These are phyloP conservation scores for Synanthedon formicaeformis DNA, from an alignment of 2,888 invertebrate species.

Conservation along the genomic window DNA sequence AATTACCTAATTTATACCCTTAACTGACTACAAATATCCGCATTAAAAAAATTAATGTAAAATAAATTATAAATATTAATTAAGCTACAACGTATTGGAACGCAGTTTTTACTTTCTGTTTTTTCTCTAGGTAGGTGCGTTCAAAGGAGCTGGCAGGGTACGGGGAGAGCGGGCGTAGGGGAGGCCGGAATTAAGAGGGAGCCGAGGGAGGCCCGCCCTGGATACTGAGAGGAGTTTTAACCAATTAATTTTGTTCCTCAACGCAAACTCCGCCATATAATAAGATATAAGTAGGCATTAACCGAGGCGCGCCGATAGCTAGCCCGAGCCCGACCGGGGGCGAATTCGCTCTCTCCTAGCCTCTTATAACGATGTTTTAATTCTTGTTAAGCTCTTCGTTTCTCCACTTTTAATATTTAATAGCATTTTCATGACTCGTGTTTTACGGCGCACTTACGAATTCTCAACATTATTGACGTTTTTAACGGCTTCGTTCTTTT, in stretches of 20 bases:
- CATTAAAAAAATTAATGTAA: too few relatives aligned
- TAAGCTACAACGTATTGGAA: slow-evolving; percentile 55
- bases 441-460: slow-evolving; percentile 67
- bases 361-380: slow-evolving; percentile 69
- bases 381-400: slow-evolving; percentile 71
- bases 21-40: too few relatives aligned
- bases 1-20: too few relatives aligned
- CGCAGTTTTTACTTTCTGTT: slow-evolving; percentile 69
- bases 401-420: slow-evolving; percentile 71
- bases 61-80: slow-evolving; percentile 32
- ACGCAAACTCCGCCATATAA: slow-evolving; percentile 72
- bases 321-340: slow-evolving; percentile 58
- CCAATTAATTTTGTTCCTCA: slow-evolving; percentile 74
- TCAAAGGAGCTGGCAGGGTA: slow-evolving; percentile 66
- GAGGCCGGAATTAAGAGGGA: slow-evolving; percentile 57
- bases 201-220: slow-evolving; percentile 58
- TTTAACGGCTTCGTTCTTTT: slow-evolving; percentile 44
- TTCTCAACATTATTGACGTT: slow-evolving; percentile 57
- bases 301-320: slow-evolving; percentile 68
- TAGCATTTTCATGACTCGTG: slow-evolving; percentile 67
- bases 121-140: slow-evolving; percentile 71
- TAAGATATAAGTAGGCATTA: slow-evolving; percentile 72
- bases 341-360: slow-evolving; percentile 51
- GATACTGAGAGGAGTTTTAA: slow-evolving; percentile 73
- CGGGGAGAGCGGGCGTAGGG: slow-evolving; percentile 26